Base-by-base conservation (phyloP, 2,888 invertebrate genomes). In the Pollenia labialis region DNA sequence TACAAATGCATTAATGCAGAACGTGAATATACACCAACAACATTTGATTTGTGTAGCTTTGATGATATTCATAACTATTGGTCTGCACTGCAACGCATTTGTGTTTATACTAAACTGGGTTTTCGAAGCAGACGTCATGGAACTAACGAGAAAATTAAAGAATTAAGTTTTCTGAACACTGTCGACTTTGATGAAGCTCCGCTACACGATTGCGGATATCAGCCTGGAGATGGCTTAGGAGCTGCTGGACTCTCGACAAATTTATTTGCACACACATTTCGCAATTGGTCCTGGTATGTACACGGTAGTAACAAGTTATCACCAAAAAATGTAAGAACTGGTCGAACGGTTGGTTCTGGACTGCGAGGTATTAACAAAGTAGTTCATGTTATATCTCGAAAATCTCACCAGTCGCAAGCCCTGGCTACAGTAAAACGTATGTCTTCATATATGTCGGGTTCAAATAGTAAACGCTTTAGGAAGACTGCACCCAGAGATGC, bases 171-270 rank as follows among this genome's bases (percentile, higher is more conserved):
- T 71, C 87, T 90, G 10, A 76, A 85, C 0, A 52, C 88, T 0
- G 90, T 91, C 0, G 79, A 82, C 2, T 92, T 92, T 58, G 90
- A 91, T 0, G 90, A 92, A 68, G 93, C 93, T 0, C 74, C 90
- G 0, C 89, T 90, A 9, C 90, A 93, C 58, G 96, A 96, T 89
- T 92, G 89, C 7, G 96, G 96, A 0, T 90, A 93, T 8, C 93
- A 96, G 48, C 97, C 97, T 0, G 97, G 97, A 0, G 97, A 97
- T 93, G 94, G 94, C 6, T 93, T 94, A 79, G 93, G 92, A 2
- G 92, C 97, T 0, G 96, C 95, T 14, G 97, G 97, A 0, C 93
- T 96, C 0, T 96, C 97, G 91, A 96, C 96, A 0, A 94, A 95
- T 0, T 93, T 97, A 23, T 97, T 95, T 93, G 93, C 95, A 0